Percentiles rank a stretch among this genome's conserved stretches.
Evolutionary conservation across 2,113 vertebrate species (phyloP).

Genomic region (Platycercus adscitus): DNA sequence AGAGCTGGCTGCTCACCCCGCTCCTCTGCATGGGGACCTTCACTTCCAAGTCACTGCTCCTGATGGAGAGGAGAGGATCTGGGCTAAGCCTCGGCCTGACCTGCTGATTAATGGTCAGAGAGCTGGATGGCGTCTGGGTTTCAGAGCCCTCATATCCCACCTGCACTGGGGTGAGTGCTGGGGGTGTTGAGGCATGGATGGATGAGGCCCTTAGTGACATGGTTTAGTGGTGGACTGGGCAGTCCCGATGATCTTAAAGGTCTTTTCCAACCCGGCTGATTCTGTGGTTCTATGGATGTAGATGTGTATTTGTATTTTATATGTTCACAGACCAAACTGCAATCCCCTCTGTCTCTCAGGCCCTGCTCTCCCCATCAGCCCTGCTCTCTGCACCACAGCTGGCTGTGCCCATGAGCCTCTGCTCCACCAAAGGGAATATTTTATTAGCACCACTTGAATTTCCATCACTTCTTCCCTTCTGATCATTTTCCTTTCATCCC

Average conservation of each 20-base stretch:
- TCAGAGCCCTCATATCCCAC: neutral
- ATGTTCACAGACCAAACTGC: neutral
- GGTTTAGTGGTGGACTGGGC: neutral
- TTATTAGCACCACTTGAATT: slow-evolving; percentile 26
- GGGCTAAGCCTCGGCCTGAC: accelerated
- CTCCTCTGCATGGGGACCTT: neutral
- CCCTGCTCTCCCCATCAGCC: neutral
- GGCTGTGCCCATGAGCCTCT: neutral
- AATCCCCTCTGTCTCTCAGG: accelerated
- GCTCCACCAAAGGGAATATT: slow-evolving; percentile 59
- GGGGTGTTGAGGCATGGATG: neutral
- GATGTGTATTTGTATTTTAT: neutral
- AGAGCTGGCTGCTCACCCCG: neutral
- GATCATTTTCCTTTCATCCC: slow-evolving; percentile 48
- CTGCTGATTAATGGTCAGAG: neutral
- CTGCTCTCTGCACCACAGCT: neutral
- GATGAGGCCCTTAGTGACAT: neutral
- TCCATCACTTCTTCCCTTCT: neutral
- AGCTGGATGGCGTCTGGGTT: neutral
- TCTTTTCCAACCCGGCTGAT: neutral
- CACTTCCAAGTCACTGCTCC: accelerated
- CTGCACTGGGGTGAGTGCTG: accelerated
- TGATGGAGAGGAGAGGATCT: neutral
- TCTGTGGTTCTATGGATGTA: neutral
- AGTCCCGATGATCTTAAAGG: neutral